Base-by-base conservation (phyloP, 2,797 vertebrate species). In the Hypotaenidia okinawae region DNA sequence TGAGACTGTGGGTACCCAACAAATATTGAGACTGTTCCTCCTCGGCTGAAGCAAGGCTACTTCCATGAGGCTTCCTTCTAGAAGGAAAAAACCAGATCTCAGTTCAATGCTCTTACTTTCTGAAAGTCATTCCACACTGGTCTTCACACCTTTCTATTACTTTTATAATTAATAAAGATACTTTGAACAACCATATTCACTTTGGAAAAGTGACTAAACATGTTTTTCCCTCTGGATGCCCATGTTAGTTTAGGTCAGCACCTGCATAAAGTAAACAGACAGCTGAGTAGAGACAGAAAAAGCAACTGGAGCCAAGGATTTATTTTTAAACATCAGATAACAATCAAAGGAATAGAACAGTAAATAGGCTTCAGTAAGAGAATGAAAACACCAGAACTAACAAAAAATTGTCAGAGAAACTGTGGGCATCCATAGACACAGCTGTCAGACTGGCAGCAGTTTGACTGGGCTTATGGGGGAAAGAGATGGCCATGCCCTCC, bases 401-500 rank as follows among this genome's bases (percentile, higher is more conserved):
- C 41, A 84, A 70, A 84, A 93, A 54, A 41, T 76, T 16, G n/a
- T 91, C 84, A 89, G 75, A 95, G 41, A 66, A 90, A 32, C 47
- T 52, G 54, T 25, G 22, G 79, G 58, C 68, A 47, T n/a, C n/a
- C 27, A 25, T 49, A 59, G n/a, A 72, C n/a, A 61, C 33, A 87
- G 66, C 55, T 75, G 83, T 92, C 57, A 90, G 79, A 47, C 74
- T 57, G 5, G 7, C 70, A 90, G 43, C 27, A 90, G 75, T 72
- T 62, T 32, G 23, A 61, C 64, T 22, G 52, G 63, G 64, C 35
- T 86, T 63, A 15, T 21, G 15, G 14, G 52, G 22, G 33, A 57
- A 89, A 74, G 73, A 89, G n/a, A 54, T 30, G 25, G 47, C 10
- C 4, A 12, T 23, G 8, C 68, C 59, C 67, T 91, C 4, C n/a